phyloP scores from a whole-genome alignment of 2,888 invertebrate genomes.

The Dynastes grantii region DNA sequence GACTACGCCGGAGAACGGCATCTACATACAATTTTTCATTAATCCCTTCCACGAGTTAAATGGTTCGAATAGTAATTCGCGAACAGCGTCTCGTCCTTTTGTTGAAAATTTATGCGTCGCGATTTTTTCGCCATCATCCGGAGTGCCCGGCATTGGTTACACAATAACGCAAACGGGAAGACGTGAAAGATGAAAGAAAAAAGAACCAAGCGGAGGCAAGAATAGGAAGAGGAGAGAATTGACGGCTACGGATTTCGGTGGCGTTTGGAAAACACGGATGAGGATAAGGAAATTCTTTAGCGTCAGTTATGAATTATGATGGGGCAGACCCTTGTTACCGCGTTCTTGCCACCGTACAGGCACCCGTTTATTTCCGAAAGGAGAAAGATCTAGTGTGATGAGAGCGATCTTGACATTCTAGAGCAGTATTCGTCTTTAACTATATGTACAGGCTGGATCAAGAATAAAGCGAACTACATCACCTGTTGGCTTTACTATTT shows the following conservation, averaged over 20 bases:
- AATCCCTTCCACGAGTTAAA: conserved; percentile 42
- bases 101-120: conserved; percentile 43
- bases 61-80: conserved; percentile 39
- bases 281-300: conserved; percentile 38
- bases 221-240: conserved; percentile 24
- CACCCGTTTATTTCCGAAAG: neutral
- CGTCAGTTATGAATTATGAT: conserved; percentile 46
- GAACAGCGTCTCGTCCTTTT: conserved; percentile 26
- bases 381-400: neutral
- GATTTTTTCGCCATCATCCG: conserved; percentile 36
- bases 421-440: neutral
- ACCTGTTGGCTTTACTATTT: too few relatives aligned
- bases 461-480: too few relatives aligned
- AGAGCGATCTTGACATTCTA: conserved; percentile 35
- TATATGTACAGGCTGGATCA: neutral
- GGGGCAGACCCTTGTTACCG: neutral
- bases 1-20: conserved; percentile 1
- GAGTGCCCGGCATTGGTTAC: conserved; percentile 8
- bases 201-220: neutral
- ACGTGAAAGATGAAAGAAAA: neutral
- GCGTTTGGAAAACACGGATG: conserved; percentile 29
- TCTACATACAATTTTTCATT: conserved; percentile 40
- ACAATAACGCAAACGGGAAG: neutral
- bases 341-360: conserved; percentile 7
- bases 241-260: conserved; percentile 15